Evolutionary conservation across 2,797 vertebrate genomes (phyloP).

Genomic region (Iguana delicatissima): DNA sequence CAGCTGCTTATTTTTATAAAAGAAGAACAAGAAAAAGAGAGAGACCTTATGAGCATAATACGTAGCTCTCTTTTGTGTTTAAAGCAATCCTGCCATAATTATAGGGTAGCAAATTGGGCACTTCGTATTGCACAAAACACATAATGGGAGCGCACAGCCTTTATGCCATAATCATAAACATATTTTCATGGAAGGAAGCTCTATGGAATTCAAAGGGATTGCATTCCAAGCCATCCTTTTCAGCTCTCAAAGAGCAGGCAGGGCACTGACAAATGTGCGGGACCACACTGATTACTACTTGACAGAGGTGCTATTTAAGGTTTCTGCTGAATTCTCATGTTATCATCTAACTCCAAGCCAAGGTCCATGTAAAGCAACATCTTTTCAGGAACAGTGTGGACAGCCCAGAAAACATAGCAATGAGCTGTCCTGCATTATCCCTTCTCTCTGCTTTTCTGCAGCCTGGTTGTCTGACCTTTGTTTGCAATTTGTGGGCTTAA

Average conservation of each 20-base stretch:
- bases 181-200: not conserved
- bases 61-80: not conserved
- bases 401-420: not conserved
- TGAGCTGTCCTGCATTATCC: not conserved
- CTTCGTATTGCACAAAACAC: slow-evolving; percentile 18
- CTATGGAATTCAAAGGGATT: not conserved
- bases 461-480: no score
- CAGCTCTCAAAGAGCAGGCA: not conserved
- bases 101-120: slow-evolving; percentile 21
- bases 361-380: not conserved
- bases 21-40: not conserved
- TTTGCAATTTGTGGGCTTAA: not conserved
- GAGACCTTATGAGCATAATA: not conserved
- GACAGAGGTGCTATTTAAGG: not conserved
- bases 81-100: slow-evolving; percentile 16
- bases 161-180: not conserved
- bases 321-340: not conserved
- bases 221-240: not conserved
- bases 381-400: not conserved
- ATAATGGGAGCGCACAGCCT: not conserved
- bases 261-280: not conserved
- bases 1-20: not conserved
- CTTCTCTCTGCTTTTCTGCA: not conserved
- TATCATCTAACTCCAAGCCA: not conserved
- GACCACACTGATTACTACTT: not conserved